Base-by-base conservation (phyloP, 2,797 vertebrate species). In the Bradypus variegatus region DNA sequence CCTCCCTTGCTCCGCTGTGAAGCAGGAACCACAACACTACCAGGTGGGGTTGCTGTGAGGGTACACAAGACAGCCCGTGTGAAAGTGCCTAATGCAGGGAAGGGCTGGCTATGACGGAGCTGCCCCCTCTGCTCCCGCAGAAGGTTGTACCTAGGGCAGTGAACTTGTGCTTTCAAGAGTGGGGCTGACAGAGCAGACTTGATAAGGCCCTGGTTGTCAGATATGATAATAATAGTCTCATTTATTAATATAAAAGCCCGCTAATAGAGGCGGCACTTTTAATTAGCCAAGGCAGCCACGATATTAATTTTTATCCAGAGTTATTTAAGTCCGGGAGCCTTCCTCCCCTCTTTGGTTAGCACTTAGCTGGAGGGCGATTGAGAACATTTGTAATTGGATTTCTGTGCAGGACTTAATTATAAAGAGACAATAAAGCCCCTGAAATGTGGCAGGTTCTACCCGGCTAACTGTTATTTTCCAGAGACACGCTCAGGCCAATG, bases 371-470 rank as follows among this genome's bases (percentile, higher is more conserved):
- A 94, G 96, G 96, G 96, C 94, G 90, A 96, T 85, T 92, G 38
- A 55, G 95, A 97, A 94, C 95, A 95, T 95, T 95, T 95, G 94
- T 97, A 97, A 97, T 96, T 96, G 96, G 96, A 96, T 97, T 97
- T 95, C 89, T 95, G 95, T 79, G 13, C 88, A 93, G 95, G 94
- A 96, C 96, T 97, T 97, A 97, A 97, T 97, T 97, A 97, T 38
- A 83, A 95, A 84, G 96, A 55, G 86, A 97, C 96, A 97, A 96
- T 96, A 96, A 97, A 97, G 90, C 73, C 94, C 94, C 80, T 78
- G 88, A 93, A 92, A 95, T 50, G 94, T 70, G 3, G 62, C 48
- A 45, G 73, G 94, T 96, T 94, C 95, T 92, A 90, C 94, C 94
- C 96, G 58, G 91, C 3, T 85, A 95, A 94, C 94, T 82, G 83